Base-by-base conservation (phyloP, 2,888 invertebrate species). In the Protodeltote pygarga region DNA sequence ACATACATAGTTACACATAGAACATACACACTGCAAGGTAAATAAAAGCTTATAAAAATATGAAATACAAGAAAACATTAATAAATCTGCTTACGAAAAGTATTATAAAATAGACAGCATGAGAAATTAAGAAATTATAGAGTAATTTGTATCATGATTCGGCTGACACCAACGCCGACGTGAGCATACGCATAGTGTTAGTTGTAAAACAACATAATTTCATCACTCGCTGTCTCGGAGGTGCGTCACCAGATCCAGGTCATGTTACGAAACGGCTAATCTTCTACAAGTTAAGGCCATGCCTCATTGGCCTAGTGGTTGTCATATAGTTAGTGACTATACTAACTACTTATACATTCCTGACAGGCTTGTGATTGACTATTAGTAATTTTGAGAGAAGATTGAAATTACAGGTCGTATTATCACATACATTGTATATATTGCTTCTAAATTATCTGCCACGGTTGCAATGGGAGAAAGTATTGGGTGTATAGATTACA, bases 191-290 rank as follows among this genome's bases (percentile, higher is more conserved):
- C 52, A 47, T 58, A 59, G 39, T 42, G 57, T 64, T 64, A 70
- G 57, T 58, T 58, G 53, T 67, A 70, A 70, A 70, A 69, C 65
- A 68, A 65, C 73, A 53, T 59, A 59, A 71, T 73, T 71, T 67
- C 73, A 63, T 61, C 61, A 71, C 63, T 39, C 44, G 49, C 54
- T 48, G 58, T 63, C 53, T 65, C 33, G 34, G 37, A 71, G 67
- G 67, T 49, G 72, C 70, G 71, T 73, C 68, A 71, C 58, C 60
- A 50, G 54, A 71, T 73, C 35, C 73, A 65, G 73, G 71, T 73
- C 71, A 71, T 45, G 47, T 67, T 71, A 46, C 57, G 68, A 65
- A 71, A 74, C 53, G 25, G 29, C 68, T 72, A 73, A 74, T 74
- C 62, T 66, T 47, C 60, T 54, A 63, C 45, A 46, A 53, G 54